Evolutionary conservation across 2,797 vertebrate species (phyloP).

Genomic region (Sebastes kiyomatsui): DNA sequence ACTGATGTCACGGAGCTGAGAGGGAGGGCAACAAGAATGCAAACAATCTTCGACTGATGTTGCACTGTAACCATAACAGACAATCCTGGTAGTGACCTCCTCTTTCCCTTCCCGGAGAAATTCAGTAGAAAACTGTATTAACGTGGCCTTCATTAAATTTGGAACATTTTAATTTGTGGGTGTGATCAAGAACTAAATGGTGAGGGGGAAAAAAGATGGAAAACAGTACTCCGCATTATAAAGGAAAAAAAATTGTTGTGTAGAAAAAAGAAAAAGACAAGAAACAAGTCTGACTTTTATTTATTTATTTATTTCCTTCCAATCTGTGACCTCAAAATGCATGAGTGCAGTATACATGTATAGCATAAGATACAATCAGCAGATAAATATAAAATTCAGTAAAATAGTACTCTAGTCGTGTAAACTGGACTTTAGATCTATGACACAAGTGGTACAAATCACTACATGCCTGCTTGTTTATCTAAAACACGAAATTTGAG

Average conservation of each 20-base stretch:
- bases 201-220: fast-evolving
- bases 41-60: neutral
- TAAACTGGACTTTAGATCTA: constrained; percentile 61
- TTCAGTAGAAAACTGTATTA: neutral
- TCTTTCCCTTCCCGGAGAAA: neutral
- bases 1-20: constrained; percentile 29
- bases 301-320: constrained; percentile 61
- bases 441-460: constrained; percentile 65
- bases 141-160: neutral
- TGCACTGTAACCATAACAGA: neutral
- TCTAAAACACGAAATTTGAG: constrained; percentile 33
- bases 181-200: neutral
- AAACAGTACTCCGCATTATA: neutral
- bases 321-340: constrained; percentile 65
- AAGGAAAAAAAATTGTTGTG: neutral
- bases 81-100: neutral
- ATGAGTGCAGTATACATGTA: constrained; percentile 61
- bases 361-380: constrained; percentile 68
- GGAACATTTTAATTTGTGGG: neutral
- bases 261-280: constrained; percentile 15
- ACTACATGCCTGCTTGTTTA: constrained; percentile 58
- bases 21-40: neutral
- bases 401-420: constrained; percentile 77
- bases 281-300: constrained; percentile 28
- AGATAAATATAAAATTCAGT: constrained; percentile 79